Evolutionary conservation across 2,113 vertebrate genomes (phyloP), one percentile per base, ranked within the genome.

Genomic region (Hepsetus odoe): DNA sequence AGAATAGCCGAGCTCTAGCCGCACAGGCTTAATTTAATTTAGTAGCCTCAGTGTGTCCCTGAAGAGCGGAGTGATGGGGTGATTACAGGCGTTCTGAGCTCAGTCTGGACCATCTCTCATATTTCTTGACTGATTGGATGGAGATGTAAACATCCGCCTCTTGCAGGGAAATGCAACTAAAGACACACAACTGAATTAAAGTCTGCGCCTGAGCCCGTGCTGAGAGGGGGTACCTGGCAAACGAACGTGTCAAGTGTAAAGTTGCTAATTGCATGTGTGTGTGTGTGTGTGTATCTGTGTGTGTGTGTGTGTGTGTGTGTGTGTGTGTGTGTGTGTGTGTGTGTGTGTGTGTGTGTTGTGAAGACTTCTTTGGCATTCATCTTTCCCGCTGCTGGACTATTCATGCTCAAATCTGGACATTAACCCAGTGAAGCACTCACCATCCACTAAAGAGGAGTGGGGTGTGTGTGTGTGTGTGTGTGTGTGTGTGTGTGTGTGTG

Each of bases 21-120:
- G 24, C 32, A 13, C 68, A n/a, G 69, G 30, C 49, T 69, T 72
- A 69, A 79, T 79, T 79, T 72, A 72, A 79, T 79, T 72, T 79
- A 59, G 30, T 59, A 22, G 42, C 46, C 68, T 51, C 16, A 33
- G 77, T 26, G 32, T 51, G 51, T 72, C 77, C 69, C 77, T 42
- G 68, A 72, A 53, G 77, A 79, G 68, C 53, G 24, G 59, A 79
- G 51, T 72, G 77, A 79, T 79, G 70, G 77, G 69, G 77, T 62
- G 68, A 79, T 33, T 53, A 18, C 62, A 64, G 77, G 77, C 59
- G 18, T 12, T 3, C 18, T 12, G n/a, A n/a, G 61, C 61, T n/a
- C 68, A n/a, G 68, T 65, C 56, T 72, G 77, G 59, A 72, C 44
- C 44, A 12, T 71, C 58, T 72, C 59, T n/a, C 3, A 59, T 32